phyloP scores from a whole-genome alignment of 2,888 invertebrate species.

The Pomacea canaliculata region DNA sequence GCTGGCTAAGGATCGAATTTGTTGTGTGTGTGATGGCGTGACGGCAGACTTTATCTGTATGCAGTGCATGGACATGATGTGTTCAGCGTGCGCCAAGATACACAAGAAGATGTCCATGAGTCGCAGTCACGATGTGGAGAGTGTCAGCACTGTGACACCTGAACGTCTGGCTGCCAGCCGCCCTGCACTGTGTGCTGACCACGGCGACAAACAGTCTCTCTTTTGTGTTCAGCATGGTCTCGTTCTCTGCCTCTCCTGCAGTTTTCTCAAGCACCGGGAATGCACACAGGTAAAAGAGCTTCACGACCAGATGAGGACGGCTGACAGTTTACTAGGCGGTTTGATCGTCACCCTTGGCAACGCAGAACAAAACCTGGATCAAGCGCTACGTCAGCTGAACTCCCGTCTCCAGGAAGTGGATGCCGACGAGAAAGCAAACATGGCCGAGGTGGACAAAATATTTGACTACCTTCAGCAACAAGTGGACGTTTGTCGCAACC shows the following conservation, averaged over 20 bases:
- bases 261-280: background rate
- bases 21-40: background rate
- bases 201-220: background rate
- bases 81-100: background rate
- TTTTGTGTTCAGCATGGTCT: background rate
- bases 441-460: too few species aligned
- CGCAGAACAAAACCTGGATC: too few species aligned
- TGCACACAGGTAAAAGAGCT: slow-evolving; percentile 7
- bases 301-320: too few species aligned
- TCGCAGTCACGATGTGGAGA: background rate
- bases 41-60: background rate
- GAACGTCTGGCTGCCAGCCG: slow-evolving; percentile 5
- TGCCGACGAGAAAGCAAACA: too few species aligned
- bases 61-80: background rate
- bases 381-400: too few species aligned
- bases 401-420: too few species aligned
- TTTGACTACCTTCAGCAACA: too few species aligned
- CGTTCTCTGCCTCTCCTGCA: slow-evolving; percentile 1
- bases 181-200: background rate
- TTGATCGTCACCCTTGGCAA: too few species aligned
- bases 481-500: too few species aligned
- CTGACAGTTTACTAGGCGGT: too few species aligned
- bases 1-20: background rate
- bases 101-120: background rate
- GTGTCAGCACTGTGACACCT: background rate